Evolutionary conservation across 2,888 invertebrate genomes (phyloP), one percentile per base, ranked within the genome.

Genomic region (Calephelis perditalis): DNA sequence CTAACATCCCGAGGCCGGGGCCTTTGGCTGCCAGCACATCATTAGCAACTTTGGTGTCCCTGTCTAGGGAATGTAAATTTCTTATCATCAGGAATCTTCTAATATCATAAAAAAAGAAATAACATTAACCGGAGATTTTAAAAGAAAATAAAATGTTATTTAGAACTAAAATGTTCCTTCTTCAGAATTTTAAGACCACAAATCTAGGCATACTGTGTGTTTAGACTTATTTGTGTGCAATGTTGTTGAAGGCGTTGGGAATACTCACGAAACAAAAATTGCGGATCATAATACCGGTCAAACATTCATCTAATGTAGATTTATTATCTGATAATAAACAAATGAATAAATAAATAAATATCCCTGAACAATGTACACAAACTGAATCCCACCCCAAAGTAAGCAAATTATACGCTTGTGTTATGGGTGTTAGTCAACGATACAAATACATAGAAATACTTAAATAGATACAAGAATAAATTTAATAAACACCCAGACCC

Each of bases 191-290:
- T 54, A 57, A 57, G 26, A 52, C 40, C n/a, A 12, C 46, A 56
- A 43, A 61, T 61, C n/a, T 57, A 37, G 9, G 40, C 9, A 57
- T 57, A 57, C 15, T 15, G 43, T 52, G 15, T 57, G 61, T 12
- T 26, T 61, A 15, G 61, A 60, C 40, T 36, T 40, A 9, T 56
- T 60, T 37, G 37, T 12, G 5, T 40, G 40, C 15, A 56, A 58
- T 8, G 15, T 47, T 26, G 9, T 26, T 5, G 49, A 58, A n/a
- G 47, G n/a, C 8, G 12, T 36, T 4, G 49, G 49, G 26, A 49
- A 36, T 9, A 46, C 47, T 49, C 46, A 58, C 37, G 40, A 46
- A 35, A 11, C 35, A 10, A 46, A 46, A 6, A 15, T 55, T 9
- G 37, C 36, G 6, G 46, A 46, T 15, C 56, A 60, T 40, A 56